Base-by-base conservation (phyloP, 2,888 invertebrate species). In the Drosophila anomelani region DNA sequence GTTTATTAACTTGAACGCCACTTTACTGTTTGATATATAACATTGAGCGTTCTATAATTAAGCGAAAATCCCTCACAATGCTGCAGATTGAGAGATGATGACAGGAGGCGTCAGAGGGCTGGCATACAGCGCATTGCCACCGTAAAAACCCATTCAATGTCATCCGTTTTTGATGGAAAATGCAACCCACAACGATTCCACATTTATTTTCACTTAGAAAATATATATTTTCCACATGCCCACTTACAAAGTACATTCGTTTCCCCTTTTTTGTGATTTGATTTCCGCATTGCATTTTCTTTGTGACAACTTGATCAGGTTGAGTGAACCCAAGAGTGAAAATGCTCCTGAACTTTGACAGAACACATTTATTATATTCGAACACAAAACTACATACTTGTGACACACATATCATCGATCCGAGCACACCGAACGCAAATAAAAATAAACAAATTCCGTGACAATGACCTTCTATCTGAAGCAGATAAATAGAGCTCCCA, bases 391-490 rank as follows among this genome's bases (percentile, higher is more conserved):
- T 60, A 20, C 26, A 26, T 26, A 26, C 29, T 29, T 15, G 62
- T 60, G 57, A 55, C 58, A 44, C 54, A 55, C 47, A 36, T 67
- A 41, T 15, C 32, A 36, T 51, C n/a, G 23, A 36, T 34, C 29
- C 8, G n/a, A 10, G 43, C 38, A 15, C 44, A 17, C 34, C 23
- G 23, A 26, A 38, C 12, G 15, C 0, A 32, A 73, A 61, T 67
- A 26, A 69, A 75, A 82, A 79, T 76, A 82, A 83, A 80, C 79
- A 78, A 71, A 80, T 76, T 78, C 74, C 79, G 72, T 85, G 84
- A 85, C 84, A 85, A 85, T 85, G 85, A 85, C 84, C 83, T 78
- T 71, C 78, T 74, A 76, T 56, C 44, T 62, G 26, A 74, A 56
- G 51, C 72, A 79, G 77, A 78, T 76, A 78, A 73, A 77, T 78